Evolutionary conservation across 2,797 vertebrate genomes (phyloP).

Genomic region (Acanthurus lineatus): DNA sequence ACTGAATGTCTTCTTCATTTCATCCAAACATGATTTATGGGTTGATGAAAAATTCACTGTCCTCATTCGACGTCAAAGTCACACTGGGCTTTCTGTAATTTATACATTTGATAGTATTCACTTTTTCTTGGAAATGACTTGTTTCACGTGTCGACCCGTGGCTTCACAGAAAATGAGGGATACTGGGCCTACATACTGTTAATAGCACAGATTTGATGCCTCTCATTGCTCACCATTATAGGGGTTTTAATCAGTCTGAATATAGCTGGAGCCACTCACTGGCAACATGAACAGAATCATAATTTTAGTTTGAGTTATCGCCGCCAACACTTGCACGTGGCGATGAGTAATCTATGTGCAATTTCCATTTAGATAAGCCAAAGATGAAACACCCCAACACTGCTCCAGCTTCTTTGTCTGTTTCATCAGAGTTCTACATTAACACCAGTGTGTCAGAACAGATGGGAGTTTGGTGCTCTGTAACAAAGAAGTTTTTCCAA

Average conservation of each 20-base stretch:
- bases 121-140: no score
- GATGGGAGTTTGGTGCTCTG: not conserved
- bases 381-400: not conserved
- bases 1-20: not conserved
- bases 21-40: not conserved
- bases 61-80: not conserved
- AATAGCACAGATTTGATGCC: not conserved
- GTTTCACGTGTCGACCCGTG: not conserved
- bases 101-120: no score
- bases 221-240: not conserved
- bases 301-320: not conserved
- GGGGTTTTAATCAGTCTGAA: not conserved
- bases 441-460: not conserved
- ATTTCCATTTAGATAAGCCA: conserved; percentile 3
- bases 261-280: not conserved
- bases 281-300: not conserved
- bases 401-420: not conserved
- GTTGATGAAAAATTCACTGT: not conserved
- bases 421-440: not conserved
- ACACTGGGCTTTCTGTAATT: no score
- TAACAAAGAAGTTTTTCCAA: no score
- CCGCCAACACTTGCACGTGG: not conserved
- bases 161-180: not conserved
- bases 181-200: no score
- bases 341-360: not conserved